These are phyloP conservation scores for Cistogaster globosa DNA, from an alignment of 2,888 invertebrate genomes.

Conservation along the genomic window DNA sequence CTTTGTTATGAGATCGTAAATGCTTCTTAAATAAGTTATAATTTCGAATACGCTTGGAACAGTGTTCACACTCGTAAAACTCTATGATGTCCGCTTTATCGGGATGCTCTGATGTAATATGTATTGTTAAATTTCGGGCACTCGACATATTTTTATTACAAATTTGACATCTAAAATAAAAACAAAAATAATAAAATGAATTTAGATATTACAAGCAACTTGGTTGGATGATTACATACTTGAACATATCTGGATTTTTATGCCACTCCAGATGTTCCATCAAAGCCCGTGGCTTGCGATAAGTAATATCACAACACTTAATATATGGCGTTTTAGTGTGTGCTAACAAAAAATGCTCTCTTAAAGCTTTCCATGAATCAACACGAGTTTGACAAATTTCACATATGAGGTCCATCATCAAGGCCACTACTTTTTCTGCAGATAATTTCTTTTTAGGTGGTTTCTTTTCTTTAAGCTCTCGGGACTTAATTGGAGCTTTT, in stretches of 20 bases:
- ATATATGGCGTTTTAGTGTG: conserved; percentile 78
- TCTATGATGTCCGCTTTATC: conserved; percentile 63
- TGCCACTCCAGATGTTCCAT: conserved; percentile 79
- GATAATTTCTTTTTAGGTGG: conserved; percentile 47
- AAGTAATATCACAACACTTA: conserved; percentile 78
- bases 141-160: conserved; percentile 70
- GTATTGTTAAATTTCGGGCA: conserved; percentile 68
- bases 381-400: conserved; percentile 77
- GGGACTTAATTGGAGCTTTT: conserved; percentile 17
- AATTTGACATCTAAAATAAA: conserved; percentile 66
- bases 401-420: conserved; percentile 76
- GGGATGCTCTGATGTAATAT: conserved; percentile 69
- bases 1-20: conserved; percentile 65
- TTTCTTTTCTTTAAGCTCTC: conserved; percentile 42
- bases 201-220: background rate
- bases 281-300: conserved; percentile 76
- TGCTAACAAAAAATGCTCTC: conserved; percentile 76
- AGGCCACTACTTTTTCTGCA: conserved; percentile 58
- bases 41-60: conserved; percentile 68
- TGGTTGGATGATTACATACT: conserved; percentile 71
- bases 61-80: conserved; percentile 67
- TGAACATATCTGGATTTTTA: conserved; percentile 78
- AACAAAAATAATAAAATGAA: background rate
- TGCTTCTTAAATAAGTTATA: conserved; percentile 70
- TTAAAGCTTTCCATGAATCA: conserved; percentile 76